Base-by-base conservation (phyloP, 2,888 invertebrate genomes). In the Arctia plantaginis region DNA sequence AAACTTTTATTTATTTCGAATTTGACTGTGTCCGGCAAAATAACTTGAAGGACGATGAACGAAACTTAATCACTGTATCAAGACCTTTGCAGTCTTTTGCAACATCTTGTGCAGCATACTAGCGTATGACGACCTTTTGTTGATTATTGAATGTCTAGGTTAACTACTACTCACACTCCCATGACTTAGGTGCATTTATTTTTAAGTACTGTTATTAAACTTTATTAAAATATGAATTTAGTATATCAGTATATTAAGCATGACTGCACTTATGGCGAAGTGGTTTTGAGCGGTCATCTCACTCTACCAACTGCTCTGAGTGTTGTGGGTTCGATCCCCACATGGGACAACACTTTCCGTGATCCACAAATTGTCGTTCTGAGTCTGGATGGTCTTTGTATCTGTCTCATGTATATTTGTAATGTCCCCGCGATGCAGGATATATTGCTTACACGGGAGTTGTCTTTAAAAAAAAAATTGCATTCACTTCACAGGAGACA, bases 31-130 rank as follows among this genome's bases (percentile, higher is more conserved):
- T 13, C 67, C 73, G 67, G 1, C 0, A 15, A 33, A 33, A 70
- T 71, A 69, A 74, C 55, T 70, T 71, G 72, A 76, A 82, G 82
- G 81, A 74, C 75, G 71, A 41, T 66, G 69, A 72, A 79, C 72
- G 77, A 82, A 82, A 82, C 73, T 75, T 47, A 68, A 80, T 69
- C 71, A 77, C 41, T 70, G 59, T 27, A 59, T 66, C 59, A 69
- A 77, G 69, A 67, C 71, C 64, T 71, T 71, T 71, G 33, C 13
- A 44, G 23, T 64, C 6, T 73, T 72, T 72, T 47, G 55, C 66
- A 69, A 80, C 71, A 39, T 64, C 39, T 51, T 23, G n/a, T 68
- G 27, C 12, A 10, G 51, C 1, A 27, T 44, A 47, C 39, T 70
- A 70, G 39, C 66, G 47, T 62, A 8, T 66, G 69, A 74, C 44